These are phyloP conservation scores for Phymanthus crucifer DNA, from an alignment of 92 coral and sea anemone genomes.

Conservation along the genomic window DNA sequence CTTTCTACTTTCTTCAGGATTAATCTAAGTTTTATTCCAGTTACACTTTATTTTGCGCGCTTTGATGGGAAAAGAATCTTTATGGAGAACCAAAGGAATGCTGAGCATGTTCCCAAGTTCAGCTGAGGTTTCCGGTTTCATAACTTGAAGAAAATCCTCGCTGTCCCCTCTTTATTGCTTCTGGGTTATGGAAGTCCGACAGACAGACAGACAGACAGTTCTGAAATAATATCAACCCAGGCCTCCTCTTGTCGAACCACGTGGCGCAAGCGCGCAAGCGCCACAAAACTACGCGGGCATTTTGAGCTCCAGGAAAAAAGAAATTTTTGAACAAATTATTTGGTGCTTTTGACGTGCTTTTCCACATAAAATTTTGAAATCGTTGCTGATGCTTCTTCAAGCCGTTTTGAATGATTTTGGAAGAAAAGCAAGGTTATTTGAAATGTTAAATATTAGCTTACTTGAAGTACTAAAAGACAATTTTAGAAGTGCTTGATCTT, in stretches of 20 bases:
- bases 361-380: too few relatives aligned
- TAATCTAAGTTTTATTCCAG: background rate
- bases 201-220: constrained; percentile 26
- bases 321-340: too few relatives aligned
- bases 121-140: constrained; percentile 28
- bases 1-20: background rate
- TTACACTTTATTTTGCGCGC: background rate
- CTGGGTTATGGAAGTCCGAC: too few relatives aligned
- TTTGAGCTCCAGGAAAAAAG: too few relatives aligned
- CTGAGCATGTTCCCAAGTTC: background rate
- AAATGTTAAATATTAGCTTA: too few relatives aligned
- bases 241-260: background rate
- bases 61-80: background rate
- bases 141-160: background rate
- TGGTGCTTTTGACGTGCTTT: too few relatives aligned
- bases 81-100: background rate
- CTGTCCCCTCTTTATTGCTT: background rate
- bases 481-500: too few relatives aligned
- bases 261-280: background rate
- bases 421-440: too few relatives aligned
- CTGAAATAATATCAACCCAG: background rate
- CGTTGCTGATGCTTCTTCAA: too few relatives aligned
- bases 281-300: too few relatives aligned
- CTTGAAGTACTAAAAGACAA: too few relatives aligned
- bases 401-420: too few relatives aligned